phyloP scores from a whole-genome alignment of 2,113 vertebrate species.

The Phycodurus eques region DNA sequence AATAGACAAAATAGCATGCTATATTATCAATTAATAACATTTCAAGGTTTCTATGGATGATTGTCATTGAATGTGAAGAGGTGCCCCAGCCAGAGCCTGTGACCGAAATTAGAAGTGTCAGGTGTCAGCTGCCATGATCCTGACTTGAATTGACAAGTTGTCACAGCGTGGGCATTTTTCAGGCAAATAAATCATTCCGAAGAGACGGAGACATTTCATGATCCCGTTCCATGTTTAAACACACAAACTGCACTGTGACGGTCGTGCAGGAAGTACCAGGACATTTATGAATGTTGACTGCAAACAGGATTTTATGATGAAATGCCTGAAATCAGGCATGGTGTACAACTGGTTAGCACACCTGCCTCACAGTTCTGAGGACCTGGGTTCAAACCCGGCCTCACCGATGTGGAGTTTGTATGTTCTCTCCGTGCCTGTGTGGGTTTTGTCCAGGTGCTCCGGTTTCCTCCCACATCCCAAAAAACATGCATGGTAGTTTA shows the following conservation, averaged over 20 bases:
- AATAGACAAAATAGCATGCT: neutral
- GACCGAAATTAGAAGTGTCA: slow-evolving; percentile 70
- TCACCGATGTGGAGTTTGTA: no score
- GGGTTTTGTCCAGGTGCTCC: no score
- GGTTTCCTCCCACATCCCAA: no score
- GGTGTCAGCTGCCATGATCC: slow-evolving; percentile 62
- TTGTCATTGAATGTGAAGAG: slow-evolving; percentile 59
- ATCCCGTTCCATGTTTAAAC: slow-evolving; percentile 26
- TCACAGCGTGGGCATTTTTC: slow-evolving; percentile 55
- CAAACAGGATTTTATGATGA: slow-evolving; percentile 15
- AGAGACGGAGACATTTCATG: slow-evolving; percentile 45
- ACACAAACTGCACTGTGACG: slow-evolving; percentile 8
- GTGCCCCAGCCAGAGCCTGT: slow-evolving; percentile 35
- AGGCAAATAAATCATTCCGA: slow-evolving; percentile 60
- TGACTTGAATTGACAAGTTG: slow-evolving; percentile 75
- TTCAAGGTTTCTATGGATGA: slow-evolving; percentile 5
- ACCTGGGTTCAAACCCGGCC: no score
- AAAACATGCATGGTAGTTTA: no score
- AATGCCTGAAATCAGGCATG: neutral
- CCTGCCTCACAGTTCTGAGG: no score
- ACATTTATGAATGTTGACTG: slow-evolving; percentile 1
- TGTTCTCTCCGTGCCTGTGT: no score
- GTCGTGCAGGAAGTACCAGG: slow-evolving; percentile 7
- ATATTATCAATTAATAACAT: neutral
- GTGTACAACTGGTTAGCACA: no score